Evolutionary conservation across 2,888 invertebrate genomes (phyloP).

Genomic region (Trachelus iudaicus): DNA sequence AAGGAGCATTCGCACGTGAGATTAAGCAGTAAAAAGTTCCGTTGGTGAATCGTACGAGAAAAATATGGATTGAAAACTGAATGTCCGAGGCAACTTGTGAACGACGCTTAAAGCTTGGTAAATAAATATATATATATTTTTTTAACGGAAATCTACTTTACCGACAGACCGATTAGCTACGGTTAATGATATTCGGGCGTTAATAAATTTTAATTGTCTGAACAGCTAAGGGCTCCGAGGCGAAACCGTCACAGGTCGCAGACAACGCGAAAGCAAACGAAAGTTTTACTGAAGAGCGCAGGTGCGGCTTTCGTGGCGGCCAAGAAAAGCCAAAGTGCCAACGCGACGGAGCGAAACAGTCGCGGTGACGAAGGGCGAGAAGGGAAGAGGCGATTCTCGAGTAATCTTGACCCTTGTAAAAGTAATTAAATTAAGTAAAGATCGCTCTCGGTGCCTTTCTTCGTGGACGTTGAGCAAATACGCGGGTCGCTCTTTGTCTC

Average conservation of each 20-base stretch:
- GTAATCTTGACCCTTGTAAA: constrained; percentile 6
- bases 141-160: neutral
- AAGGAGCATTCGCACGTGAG: neutral
- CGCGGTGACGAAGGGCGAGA: neutral
- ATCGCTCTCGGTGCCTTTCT: constrained; percentile 14
- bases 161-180: neutral
- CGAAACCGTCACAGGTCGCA: neutral
- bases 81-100: neutral
- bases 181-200: neutral
- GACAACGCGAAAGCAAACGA: neutral
- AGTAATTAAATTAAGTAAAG: constrained; percentile 20
- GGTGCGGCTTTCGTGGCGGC: neutral
- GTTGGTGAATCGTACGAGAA: neutral
- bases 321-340: constrained; percentile 1
- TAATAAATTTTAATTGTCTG: neutral
- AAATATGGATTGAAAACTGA: neutral
- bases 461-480: constrained; percentile 8
- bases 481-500: constrained; percentile 11
- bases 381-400: neutral
- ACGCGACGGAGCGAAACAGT: constrained; percentile 1
- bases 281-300: neutral
- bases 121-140: neutral
- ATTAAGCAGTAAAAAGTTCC: neutral
- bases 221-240: neutral
- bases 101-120: neutral